Base-by-base conservation (phyloP, 2,113 vertebrate genomes). In the Myrmecobius fasciatus region DNA sequence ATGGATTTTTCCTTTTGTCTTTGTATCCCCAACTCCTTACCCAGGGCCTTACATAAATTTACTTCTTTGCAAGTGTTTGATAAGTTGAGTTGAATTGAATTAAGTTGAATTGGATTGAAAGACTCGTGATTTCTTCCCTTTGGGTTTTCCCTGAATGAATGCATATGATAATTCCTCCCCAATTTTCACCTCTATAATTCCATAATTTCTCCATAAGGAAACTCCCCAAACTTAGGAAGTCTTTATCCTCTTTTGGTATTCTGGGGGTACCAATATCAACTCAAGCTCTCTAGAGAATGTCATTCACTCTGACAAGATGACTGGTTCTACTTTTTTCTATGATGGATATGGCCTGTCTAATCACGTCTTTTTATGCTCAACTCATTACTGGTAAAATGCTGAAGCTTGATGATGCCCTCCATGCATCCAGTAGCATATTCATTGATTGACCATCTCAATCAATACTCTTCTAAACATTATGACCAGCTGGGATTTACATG, bases 21-120 rank as follows among this genome's bases (percentile, higher is more conserved):
- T 83, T 83, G 36, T 7, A 8, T 83, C 20, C 67, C 8, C 17
- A 83, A 7, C 17, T 8, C 36, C 67, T 83, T 22, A 83, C 93
- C 51, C 92, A 51, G 2, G 28, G 11, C 49, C 10, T 92, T 92
- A 5, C 31, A 92, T 47, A 25, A 25, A 96, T 36, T 90, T 89
- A 92, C 95, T 97, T 95, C 67, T 96, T 89, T 51, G 48, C 91
- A 96, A 96, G 94, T 93, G n/a, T 88, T 89, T 83, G 53, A 53
- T 91, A 49, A 94, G 91, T 49, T 91, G 94, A 94, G 92, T 92
- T 67, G 17, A 95, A 43, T 8, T 92, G 36, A 89, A 93, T 94
- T 91, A 97, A 94, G 67, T 22, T 49, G 36, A n/a, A 75, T 75
- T 75, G 67, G 43, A 83, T 24, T 83, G 17, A 43, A 43, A 83